A percentile compares a stretch with the other conserved stretches of the same genome.
phyloP scores from a whole-genome alignment of 2,797 vertebrate genomes.

The Ibycter americanus region DNA sequence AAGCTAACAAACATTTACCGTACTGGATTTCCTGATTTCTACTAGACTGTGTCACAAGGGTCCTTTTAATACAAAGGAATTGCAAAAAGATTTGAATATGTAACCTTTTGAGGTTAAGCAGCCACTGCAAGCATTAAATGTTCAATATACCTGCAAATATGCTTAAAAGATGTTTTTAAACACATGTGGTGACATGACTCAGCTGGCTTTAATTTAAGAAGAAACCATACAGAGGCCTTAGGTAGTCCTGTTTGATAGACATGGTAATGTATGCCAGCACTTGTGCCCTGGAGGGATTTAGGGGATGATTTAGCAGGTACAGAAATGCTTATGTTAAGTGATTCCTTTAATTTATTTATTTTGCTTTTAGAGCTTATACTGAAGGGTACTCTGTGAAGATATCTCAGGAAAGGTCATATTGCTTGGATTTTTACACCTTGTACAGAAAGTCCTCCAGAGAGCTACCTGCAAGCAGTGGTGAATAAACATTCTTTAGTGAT shows the following conservation, averaged over 20 bases:
- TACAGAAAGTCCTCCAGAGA: conserved; percentile 9
- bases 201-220: not conserved
- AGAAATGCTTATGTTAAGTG: not conserved
- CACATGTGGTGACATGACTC: not conserved
- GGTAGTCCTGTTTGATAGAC: not conserved
- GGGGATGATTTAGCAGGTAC: not conserved
- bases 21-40: not conserved
- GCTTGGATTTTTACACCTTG: conserved; percentile 18
- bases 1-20: not conserved
- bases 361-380: conserved; percentile 2
- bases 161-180: not conserved
- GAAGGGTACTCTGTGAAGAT: not conserved
- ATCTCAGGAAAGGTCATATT: conserved; percentile 31
- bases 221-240: not conserved
- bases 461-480: not conserved
- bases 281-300: not conserved
- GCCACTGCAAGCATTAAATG: not conserved
- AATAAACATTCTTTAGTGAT: conserved; percentile 45
- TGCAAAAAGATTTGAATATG: not conserved
- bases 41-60: not conserved
- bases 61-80: not conserved
- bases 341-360: conserved; percentile 36
- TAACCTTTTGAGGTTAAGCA: not conserved
- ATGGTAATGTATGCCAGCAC: not conserved
- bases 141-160: not conserved